Evolutionary conservation across 1,140 invertebrate species (phyloP), one percentile per base, ranked within the genome.

Genomic region (Macrobrachium rosenbergii): DNA sequence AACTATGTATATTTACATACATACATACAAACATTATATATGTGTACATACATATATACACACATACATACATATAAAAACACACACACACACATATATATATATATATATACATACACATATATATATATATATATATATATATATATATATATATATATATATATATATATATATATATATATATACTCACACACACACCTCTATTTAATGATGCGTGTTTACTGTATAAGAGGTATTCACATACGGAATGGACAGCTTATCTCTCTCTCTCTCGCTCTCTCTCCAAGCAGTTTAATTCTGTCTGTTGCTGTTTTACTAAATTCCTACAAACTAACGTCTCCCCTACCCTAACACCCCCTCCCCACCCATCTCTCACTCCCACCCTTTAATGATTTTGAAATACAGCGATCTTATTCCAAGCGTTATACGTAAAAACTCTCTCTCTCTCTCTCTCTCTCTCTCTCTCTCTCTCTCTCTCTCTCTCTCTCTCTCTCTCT

Each of bases 121-220:
- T n/a, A 45, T 77, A 16, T 77, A 77, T 19, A 77, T 77, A 58
- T 77, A 77, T 77, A 58, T 45, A 77, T 43, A n/a, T 77, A n/a
- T 43, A 58, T 77, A 58, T 43, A 58, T 37, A 76, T 19, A 52
- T 6, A 52, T 2, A 52, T 10, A 45, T 0, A 76, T 5, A 37
- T 2, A 37, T 1, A 76, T 2, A 76, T 5, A 52, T 37, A 45
- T 37, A 76, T 37, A 37, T 5, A 76, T n/a, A 76, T 5, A 37
- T 16, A 76, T 5, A 52, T 37, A 52, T 2, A 43, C 5, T 69
- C 28, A 37, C 3, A 37, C 28, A 37, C n/a, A n/a, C n/a, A 37
- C 28, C 3, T 37, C 3, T 3, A 37, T n/a, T n/a, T n/a, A 37
- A 37, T 37, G 28, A 37, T 37, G 28, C 1, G 28, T 3, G 28